Evolutionary conservation across 2,113 vertebrate species (phyloP).

Genomic region (Entomyzon cyanotis): DNA sequence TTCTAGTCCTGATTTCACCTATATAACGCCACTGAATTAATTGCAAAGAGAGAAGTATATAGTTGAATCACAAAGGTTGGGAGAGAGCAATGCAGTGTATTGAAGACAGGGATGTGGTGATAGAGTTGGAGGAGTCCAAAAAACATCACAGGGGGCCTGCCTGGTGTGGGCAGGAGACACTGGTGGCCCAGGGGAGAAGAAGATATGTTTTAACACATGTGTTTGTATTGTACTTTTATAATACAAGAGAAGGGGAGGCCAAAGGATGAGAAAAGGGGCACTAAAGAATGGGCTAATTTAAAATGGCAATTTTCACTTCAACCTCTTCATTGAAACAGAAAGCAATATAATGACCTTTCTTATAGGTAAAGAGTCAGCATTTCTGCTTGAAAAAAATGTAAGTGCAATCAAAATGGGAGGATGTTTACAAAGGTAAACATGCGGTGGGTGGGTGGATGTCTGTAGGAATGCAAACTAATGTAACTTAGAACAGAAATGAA

Average conservation of each 20-base stretch:
- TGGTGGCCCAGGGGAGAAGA: background rate
- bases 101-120: background rate
- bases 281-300: background rate
- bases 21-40: background rate
- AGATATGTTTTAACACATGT: background rate
- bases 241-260: background rate
- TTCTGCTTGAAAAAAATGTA: background rate
- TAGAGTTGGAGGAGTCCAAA: background rate
- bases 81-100: background rate
- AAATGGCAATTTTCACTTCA: background rate
- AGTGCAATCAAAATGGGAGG: background rate
- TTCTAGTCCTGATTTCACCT: background rate
- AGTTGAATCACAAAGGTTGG: background rate
- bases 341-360: background rate
- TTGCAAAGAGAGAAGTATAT: background rate
- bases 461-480: slow-evolving; percentile 7
- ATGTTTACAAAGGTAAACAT: slow-evolving; percentile 1
- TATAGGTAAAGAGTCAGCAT: background rate
- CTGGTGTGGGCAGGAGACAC: background rate
- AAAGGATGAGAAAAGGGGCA: background rate
- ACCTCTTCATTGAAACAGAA: background rate
- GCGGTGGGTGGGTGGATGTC: background rate
- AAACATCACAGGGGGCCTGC: background rate
- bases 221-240: background rate
- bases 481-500: background rate